Evolutionary conservation across 2,797 vertebrate genomes (phyloP).

Genomic region (Brachymystax lenok): DNA sequence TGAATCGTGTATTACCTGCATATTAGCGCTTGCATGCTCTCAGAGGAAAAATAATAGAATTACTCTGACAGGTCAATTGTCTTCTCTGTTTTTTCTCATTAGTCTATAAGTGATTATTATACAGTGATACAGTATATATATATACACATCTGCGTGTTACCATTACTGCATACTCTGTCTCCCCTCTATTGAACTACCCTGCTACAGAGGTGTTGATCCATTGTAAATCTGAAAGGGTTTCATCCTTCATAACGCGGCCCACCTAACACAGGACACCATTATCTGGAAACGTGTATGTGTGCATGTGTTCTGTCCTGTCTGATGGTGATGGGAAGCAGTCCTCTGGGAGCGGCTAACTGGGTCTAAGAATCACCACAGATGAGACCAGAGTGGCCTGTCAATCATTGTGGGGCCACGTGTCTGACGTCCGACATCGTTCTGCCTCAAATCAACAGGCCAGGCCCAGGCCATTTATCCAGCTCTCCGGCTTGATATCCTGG

Average conservation of each 20-base stretch:
- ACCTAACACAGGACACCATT: not conserved
- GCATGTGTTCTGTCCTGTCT: conserved; percentile 1
- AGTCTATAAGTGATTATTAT: conserved; percentile 1
- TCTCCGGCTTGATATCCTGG: not conserved
- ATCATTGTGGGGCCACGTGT: not conserved
- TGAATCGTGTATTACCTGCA: conserved; percentile 55
- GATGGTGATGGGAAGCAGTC: not conserved
- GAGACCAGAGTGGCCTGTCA: conserved; percentile 3
- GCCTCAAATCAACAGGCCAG: not conserved
- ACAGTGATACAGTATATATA: not conserved
- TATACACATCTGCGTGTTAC: not conserved
- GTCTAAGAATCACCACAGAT: not conserved
- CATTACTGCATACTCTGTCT: not conserved
- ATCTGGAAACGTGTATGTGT: not conserved
- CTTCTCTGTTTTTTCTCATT: conserved; percentile 2
- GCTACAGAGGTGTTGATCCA: not conserved
- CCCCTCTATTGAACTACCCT: too few relatives aligned
- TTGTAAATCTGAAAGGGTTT: not conserved
- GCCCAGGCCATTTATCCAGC: not conserved
- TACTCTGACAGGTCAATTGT: conserved; percentile 12
- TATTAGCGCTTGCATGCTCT: conserved; percentile 39
- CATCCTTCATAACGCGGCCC: not conserved
- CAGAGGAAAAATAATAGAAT: conserved; percentile 26
- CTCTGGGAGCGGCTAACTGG: not conserved
- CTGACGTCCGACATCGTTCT: not conserved